Evolutionary conservation across 2,113 vertebrate species (phyloP), one percentile per base, ranked within the genome.

Genomic region (Corythoichthys intestinalis): DNA sequence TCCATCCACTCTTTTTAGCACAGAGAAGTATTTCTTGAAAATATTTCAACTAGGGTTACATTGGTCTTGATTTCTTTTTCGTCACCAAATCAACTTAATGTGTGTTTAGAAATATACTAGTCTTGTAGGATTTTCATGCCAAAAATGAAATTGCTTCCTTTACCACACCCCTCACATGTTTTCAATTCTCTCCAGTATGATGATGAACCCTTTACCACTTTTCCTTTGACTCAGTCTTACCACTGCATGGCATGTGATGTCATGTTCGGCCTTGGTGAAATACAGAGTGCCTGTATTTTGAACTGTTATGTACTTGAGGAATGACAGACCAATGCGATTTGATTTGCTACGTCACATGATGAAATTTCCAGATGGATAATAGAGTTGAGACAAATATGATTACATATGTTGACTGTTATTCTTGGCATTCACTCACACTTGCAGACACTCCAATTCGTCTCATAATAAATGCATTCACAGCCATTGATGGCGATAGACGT

Each of bases 121-220:
- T 69, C 73, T 83, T 81, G 83, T 82, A 41, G 48, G 4, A 47
- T 57, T 34, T 58, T 72, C 34, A 50, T 57, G 57, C 64, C 76
- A 11, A 61, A 12, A 41, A 70, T 70, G 6, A 44, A 44, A 44
- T 74, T 66, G 75, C 61, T 74, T 75, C 65, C 69, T 47, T 44
- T 10, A 47, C 73, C 82, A 73, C 73, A 48, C 82, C 76, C 66
- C 57, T 77, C 67, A 70, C 60, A 69, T 76, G 79, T 83, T 77
- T 76, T 67, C 59, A 65, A 49, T 78, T 74, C 80, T 39, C 78
- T 60, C 0, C 58, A 20, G 66, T 49, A 4, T 74, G 28, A 65
- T 56, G 46, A 72, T 64, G 66, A 78, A 71, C 75, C 50, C 4
- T 4, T 71, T 49, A 62, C 63, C 35, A 10, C 1, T 69, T 72